Percentiles rank a stretch among this genome's conserved stretches.
Evolutionary conservation across 1,140 invertebrate species (phyloP).

Genomic region (Panonychus citri): DNA sequence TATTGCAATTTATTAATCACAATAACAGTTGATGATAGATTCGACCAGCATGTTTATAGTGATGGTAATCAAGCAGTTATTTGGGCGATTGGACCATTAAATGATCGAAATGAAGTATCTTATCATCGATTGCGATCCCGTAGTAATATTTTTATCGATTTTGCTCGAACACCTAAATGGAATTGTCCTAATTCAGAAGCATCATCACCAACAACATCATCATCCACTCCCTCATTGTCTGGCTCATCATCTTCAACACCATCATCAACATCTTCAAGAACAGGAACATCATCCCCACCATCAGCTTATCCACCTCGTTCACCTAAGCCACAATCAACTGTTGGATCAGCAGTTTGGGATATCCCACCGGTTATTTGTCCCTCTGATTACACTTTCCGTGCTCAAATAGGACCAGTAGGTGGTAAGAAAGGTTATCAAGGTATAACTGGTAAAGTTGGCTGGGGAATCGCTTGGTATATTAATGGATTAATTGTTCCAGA

Average conservation of each 20-base stretch:
- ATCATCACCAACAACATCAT: background rate
- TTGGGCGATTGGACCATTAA: constrained; percentile 64
- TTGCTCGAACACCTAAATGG: constrained; percentile 62
- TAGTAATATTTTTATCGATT: constrained; percentile 51
- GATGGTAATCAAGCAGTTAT: constrained; percentile 43
- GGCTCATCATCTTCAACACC: background rate
- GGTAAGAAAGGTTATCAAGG: constrained; percentile 15
- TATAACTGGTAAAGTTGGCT: constrained; percentile 43
- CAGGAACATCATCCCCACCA: background rate
- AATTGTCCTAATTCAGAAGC: constrained; percentile 64
- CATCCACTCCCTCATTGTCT: background rate
- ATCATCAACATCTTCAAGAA: background rate
- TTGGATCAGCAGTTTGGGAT: constrained; percentile 7
- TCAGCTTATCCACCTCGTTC: background rate
- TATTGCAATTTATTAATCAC: too few species aligned
- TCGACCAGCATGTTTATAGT: constrained; percentile 25
- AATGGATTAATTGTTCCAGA: constrained; percentile 59
- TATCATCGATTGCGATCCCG: constrained; percentile 36
- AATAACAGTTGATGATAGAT: constrained; percentile 9
- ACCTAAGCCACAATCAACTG: background rate
- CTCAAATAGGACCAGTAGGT: constrained; percentile 18
- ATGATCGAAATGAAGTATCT: constrained; percentile 49
- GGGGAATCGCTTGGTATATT: constrained; percentile 86
- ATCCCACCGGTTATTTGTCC: constrained; percentile 16
- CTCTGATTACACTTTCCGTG: constrained; percentile 15